Conservation (phyloP, 1,140 invertebrate genomes). For the Drosophila novamexicana region DNA sequence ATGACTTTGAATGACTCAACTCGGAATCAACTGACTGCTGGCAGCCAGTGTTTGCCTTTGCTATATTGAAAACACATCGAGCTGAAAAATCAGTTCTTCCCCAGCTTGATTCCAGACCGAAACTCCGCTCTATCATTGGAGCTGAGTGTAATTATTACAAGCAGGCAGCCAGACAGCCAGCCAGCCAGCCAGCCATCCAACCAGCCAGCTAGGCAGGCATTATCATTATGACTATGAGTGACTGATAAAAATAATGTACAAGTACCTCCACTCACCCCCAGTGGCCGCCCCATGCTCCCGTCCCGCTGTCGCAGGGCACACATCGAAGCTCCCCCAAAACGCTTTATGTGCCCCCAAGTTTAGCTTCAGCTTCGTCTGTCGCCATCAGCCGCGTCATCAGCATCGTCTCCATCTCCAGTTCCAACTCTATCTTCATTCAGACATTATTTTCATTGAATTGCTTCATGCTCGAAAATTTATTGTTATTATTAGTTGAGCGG, state of each 20-base stretch:
- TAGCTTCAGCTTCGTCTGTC: slow-evolving; percentile 23
- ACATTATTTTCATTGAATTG: slow-evolving; percentile 67
- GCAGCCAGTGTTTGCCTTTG: background rate
- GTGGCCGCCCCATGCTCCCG: no score
- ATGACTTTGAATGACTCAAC: slow-evolving; percentile 71
- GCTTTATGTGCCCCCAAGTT: slow-evolving; percentile 36
- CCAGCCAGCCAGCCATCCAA: no score
- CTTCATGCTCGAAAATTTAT: slow-evolving; percentile 75
- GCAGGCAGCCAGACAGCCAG: slow-evolving; percentile 15
- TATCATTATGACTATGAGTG: slow-evolving; percentile 51
- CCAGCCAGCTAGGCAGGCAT: slow-evolving; percentile 2
- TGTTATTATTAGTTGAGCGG: slow-evolving; percentile 69
- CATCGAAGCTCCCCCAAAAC: no score
- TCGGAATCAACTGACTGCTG: slow-evolving; percentile 6
- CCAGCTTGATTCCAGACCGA: no score
- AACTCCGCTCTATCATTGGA: slow-evolving; percentile 24
- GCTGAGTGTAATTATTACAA: slow-evolving; percentile 47
- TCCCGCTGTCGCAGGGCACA: no score
- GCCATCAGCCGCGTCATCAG: background rate
- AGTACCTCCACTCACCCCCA: background rate
- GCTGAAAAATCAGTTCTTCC: slow-evolving; percentile 30
- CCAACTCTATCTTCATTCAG: slow-evolving; percentile 49
- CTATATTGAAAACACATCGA: slow-evolving; percentile 42
- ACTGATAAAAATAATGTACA: slow-evolving; percentile 55
- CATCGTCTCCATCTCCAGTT: background rate